Evolutionary conservation across 1,140 invertebrate species (phyloP).

Genomic region (Zaprionus kolodkinae): DNA sequence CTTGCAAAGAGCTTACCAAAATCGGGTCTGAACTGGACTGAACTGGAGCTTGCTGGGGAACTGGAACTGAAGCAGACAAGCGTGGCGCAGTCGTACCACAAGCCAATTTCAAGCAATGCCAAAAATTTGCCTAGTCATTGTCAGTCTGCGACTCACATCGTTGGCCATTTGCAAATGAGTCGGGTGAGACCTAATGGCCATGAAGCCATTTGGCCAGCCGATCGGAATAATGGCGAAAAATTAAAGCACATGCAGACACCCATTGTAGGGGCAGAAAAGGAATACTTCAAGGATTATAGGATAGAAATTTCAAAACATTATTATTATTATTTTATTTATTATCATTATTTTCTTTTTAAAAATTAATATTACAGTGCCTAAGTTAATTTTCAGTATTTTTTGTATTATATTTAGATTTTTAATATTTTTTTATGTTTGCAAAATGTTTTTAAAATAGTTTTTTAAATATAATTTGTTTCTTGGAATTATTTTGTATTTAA

Average conservation of each 20-base stretch:
- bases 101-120: conserved; percentile 59
- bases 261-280: background rate
- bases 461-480: too few relatives aligned
- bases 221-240: conserved; percentile 38
- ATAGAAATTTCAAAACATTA: too few relatives aligned
- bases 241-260: conserved; percentile 6
- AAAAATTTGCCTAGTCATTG: conserved; percentile 64
- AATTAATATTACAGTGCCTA: too few relatives aligned
- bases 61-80: conserved; percentile 21
- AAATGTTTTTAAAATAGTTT: too few relatives aligned
- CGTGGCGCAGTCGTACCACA: conserved; percentile 15
- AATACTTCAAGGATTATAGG: too few relatives aligned
- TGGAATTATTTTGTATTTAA: background rate
- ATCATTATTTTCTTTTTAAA: too few relatives aligned
- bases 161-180: conserved; percentile 76
- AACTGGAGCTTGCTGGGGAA: background rate
- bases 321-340: too few relatives aligned
- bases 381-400: too few relatives aligned
- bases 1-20: conserved; percentile 49
- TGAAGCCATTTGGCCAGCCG: conserved; percentile 61
- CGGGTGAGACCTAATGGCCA: conserved; percentile 51
- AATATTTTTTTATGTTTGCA: background rate
- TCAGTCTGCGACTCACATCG: conserved; percentile 37
- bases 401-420: too few relatives aligned
- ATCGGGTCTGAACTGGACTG: conserved; percentile 24